phyloP scores from a whole-genome alignment of 2,797 vertebrate genomes.

The Scleropages formosus region DNA sequence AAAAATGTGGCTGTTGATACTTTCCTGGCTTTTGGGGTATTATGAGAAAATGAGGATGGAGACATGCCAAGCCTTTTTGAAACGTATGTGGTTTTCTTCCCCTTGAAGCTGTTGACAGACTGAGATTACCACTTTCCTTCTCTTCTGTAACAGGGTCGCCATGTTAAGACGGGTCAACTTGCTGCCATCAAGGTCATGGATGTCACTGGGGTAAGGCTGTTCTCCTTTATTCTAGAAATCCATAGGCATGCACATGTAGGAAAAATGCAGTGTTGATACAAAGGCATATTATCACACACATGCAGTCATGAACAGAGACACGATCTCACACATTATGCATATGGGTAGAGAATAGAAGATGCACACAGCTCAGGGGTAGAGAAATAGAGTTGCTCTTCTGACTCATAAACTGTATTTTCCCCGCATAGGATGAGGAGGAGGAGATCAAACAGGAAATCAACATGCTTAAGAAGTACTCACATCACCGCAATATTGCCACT shows the following conservation, averaged over 20 bases:
- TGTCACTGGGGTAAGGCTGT: slow-evolving; percentile 86
- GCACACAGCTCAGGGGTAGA: too few species aligned
- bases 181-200: slow-evolving; percentile 99
- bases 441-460: slow-evolving; percentile 99
- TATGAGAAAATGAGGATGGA: background rate
- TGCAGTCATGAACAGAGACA: slow-evolving; percentile 7
- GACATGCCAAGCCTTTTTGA: background rate
- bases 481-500: slow-evolving; percentile 95
- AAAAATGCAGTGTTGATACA: too few species aligned
- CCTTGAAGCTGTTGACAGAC: too few species aligned
- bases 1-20: background rate
- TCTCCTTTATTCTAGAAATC: background rate
- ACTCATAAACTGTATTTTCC: slow-evolving; percentile 29
- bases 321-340: background rate
- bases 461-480: slow-evolving; percentile 97
- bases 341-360: too few species aligned
- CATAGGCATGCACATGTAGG: too few species aligned
- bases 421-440: slow-evolving; percentile 93
- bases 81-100: too few species aligned
- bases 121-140: slow-evolving; percentile 16
- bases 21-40: background rate
- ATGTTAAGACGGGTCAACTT: slow-evolving; percentile 97
- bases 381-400: background rate
- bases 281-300: background rate
- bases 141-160: slow-evolving; percentile 79